Evolutionary conservation across 2,113 vertebrate species (phyloP).

Genomic region (Ochotona princeps): DNA sequence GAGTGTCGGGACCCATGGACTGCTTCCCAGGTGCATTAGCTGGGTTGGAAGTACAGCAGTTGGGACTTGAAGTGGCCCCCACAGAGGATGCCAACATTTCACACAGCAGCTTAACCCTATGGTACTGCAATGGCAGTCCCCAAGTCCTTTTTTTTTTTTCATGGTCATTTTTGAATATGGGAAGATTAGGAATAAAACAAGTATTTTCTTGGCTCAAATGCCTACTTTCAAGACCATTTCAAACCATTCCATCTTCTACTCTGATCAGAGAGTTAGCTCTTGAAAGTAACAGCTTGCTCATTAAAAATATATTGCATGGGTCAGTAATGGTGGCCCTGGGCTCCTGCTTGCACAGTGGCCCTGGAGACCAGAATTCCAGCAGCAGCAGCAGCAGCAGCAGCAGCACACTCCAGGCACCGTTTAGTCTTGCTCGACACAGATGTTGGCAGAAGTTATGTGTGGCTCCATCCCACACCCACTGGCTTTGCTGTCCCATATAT

Average conservation of each 20-base stretch:
- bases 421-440: neutral
- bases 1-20: no score
- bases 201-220: constrained; percentile 2
- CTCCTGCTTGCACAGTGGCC: neutral
- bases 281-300: neutral
- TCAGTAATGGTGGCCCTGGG: neutral
- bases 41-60: no score
- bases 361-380: neutral
- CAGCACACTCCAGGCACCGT: neutral
- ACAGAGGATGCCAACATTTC: no score
- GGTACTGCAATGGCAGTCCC: no score
- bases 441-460: neutral
- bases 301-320: constrained; percentile 31
- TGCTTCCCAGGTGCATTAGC: no score
- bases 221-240: constrained; percentile 18
- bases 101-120: no score
- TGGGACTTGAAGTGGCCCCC: no score
- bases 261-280: constrained; percentile 10
- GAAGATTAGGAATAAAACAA: constrained; percentile 22
- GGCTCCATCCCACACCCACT: neutral
- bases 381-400: neutral
- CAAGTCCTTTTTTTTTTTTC: neutral
- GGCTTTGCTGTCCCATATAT: neutral
- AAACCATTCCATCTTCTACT: neutral
- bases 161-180: neutral